Percentiles rank a stretch among this genome's conserved stretches.
Evolutionary conservation across 2,888 invertebrate species (phyloP).

Genomic region (Bruchidius siliquastri): DNA sequence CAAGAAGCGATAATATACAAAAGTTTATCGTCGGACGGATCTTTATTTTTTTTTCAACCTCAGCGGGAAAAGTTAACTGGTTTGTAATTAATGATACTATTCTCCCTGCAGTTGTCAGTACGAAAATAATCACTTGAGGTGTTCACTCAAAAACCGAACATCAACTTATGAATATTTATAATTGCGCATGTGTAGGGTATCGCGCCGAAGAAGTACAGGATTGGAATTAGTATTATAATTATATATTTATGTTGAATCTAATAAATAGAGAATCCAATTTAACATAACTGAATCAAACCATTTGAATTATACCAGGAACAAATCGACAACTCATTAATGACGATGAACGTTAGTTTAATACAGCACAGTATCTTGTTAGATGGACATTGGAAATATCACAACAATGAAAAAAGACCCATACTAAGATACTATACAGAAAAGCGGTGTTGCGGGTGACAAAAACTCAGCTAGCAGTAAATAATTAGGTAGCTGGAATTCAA

Average conservation of each 20-base stretch:
- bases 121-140: constrained; percentile 41
- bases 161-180: constrained; percentile 45
- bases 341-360: too few species aligned
- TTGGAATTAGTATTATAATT: neutral
- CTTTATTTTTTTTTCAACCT: neutral
- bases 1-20: neutral
- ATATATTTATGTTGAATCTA: neutral
- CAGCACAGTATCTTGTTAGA: too few species aligned
- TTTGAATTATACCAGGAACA: too few species aligned
- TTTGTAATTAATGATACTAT: constrained; percentile 18
- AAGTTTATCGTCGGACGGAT: neutral
- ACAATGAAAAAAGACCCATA: too few species aligned
- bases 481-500: too few species aligned
- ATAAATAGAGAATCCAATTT: too few species aligned
- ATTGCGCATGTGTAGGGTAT: constrained; percentile 38
- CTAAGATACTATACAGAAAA: too few species aligned
- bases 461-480: too few species aligned
- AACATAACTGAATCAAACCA: too few species aligned
- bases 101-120: constrained; percentile 33
- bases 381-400: too few species aligned
- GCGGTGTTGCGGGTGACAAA: too few species aligned
- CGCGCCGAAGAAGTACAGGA: constrained; percentile 29
- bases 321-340: too few species aligned
- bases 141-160: constrained; percentile 37
- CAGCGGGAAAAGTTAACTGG: constrained; percentile 5